Conservation (phyloP, 2,888 invertebrate species). For the Gryllus longicercus region DNA sequence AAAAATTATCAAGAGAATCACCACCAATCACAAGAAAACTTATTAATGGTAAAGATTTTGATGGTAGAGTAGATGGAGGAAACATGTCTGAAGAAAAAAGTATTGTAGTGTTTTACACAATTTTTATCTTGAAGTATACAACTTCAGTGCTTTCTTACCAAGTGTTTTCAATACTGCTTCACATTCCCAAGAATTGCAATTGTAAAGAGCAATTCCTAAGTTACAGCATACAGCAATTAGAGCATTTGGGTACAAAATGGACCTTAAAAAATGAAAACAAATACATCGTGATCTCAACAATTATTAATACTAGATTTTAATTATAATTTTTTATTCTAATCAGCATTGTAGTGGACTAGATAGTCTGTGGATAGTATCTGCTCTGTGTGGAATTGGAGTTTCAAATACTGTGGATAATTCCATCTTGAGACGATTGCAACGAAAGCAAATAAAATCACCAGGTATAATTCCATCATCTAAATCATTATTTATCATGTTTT, state of each 20-base stretch:
- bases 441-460: no score
- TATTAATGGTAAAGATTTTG: neutral
- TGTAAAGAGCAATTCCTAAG: constrained; percentile 31
- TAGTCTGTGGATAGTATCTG: no score
- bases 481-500: no score
- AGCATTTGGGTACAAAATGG: constrained; percentile 27
- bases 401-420: no score
- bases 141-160: neutral
- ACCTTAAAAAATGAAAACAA: constrained; percentile 20
- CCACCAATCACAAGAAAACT: neutral
- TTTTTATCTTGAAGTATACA: neutral
- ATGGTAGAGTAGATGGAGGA: neutral
- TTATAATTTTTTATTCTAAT: neutral
- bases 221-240: constrained; percentile 30
- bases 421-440: no score
- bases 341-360: neutral
- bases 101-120: neutral
- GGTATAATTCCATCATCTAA: no score
- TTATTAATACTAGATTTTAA: neutral
- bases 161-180: neutral
- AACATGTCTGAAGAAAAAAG: neutral
- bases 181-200: constrained; percentile 31
- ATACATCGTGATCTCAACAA: no score
- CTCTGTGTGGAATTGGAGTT: no score
- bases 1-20: constrained; percentile 3